phyloP scores from a whole-genome alignment of 2,888 invertebrate species.

The Dione juno region DNA sequence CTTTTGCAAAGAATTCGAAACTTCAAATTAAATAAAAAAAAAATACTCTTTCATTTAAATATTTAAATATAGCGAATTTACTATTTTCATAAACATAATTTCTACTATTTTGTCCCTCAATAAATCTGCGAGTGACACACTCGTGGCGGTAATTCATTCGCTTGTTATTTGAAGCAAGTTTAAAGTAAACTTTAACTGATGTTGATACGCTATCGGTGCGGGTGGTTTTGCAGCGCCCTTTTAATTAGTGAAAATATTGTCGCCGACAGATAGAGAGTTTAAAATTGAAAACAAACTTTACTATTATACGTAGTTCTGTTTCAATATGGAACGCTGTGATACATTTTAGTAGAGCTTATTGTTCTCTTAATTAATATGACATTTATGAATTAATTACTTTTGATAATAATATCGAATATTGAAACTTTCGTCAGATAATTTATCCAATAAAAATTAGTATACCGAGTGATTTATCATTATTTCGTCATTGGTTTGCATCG shows the following conservation, averaged over 20 bases:
- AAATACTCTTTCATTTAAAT: too few relatives aligned
- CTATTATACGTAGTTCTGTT: constrained; percentile 30
- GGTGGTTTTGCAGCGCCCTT: constrained; percentile 70
- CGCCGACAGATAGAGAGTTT: constrained; percentile 27
- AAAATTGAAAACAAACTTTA: constrained; percentile 43
- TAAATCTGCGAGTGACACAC: neutral
- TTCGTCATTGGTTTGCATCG: too few relatives aligned
- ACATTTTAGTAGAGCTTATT: constrained; percentile 3
- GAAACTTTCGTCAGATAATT: too few relatives aligned
- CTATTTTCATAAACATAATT: neutral
- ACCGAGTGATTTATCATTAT: too few relatives aligned
- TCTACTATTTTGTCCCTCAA: neutral
- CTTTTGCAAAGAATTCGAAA: too few relatives aligned
- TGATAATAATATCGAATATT: neutral
- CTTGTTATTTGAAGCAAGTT: constrained; percentile 32
- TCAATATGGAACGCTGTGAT: neutral
- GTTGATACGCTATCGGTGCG: constrained; percentile 47
- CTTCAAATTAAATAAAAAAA: too few relatives aligned
- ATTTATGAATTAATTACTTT: neutral
- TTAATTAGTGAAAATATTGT: constrained; percentile 69
- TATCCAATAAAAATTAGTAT: too few relatives aligned
- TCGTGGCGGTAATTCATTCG: constrained; percentile 17
- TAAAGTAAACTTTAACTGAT: constrained; percentile 54
- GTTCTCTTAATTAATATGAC: neutral
- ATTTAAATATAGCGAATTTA: too few relatives aligned